These are phyloP conservation scores for Leucopsar rothschildi DNA, from an alignment of 2,113 vertebrate species.

Conservation along the genomic window DNA sequence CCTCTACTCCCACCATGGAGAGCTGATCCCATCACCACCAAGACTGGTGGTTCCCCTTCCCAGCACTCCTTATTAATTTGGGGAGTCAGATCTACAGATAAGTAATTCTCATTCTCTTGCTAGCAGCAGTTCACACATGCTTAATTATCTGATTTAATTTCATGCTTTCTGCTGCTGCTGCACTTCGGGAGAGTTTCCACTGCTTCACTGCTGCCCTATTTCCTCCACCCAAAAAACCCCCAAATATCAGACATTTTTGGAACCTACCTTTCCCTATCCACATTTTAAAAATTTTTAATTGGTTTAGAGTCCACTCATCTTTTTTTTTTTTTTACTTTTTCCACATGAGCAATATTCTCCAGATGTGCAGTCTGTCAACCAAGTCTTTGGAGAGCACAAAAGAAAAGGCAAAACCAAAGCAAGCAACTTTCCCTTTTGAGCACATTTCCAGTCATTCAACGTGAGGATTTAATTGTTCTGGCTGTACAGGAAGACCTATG, in stretches of 20 bases:
- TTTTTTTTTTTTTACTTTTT: not conserved
- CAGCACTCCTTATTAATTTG: not conserved
- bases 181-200: not conserved
- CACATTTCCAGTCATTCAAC: not conserved
- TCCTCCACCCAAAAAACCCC: rapidly evolving
- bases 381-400: not conserved
- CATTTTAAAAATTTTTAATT: not conserved
- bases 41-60: not conserved
- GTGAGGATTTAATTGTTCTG: not conserved
- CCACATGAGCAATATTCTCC: not conserved
- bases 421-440: not conserved
- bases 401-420: not conserved
- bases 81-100: not conserved
- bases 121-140: not conserved
- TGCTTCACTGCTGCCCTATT: not conserved
- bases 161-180: not conserved
- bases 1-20: not conserved
- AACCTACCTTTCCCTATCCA: not conserved
- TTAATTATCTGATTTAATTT: not conserved
- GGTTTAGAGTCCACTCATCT: not conserved
- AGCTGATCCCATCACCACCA: not conserved
- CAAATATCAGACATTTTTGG: not conserved
- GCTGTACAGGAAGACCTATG: not conserved
- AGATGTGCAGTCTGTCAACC: not conserved
- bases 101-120: not conserved